A percentile compares a stretch with the other conserved stretches of the same genome.
Conservation (phyloP, 92 coral and sea anemone species). For the Zoanthus gigantus region DNA sequence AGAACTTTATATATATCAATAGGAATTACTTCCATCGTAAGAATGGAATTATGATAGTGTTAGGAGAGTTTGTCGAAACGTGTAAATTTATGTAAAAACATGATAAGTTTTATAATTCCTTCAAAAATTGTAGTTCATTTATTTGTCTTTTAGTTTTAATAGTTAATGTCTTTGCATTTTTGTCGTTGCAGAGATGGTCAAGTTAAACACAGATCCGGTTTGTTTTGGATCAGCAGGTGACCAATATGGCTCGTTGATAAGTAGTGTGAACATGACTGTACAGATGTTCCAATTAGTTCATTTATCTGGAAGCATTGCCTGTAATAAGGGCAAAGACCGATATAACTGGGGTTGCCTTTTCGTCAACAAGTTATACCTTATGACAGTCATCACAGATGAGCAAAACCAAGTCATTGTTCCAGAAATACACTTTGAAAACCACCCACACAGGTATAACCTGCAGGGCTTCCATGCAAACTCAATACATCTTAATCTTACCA, state of each 20-base stretch:
- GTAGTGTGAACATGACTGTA: not conserved
- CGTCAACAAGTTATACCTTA: not conserved
- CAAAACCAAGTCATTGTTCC: not conserved
- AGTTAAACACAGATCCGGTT: constrained; percentile 8
- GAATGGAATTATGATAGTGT: too few relatives aligned
- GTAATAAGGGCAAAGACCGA: not conserved
- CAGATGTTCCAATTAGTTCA: constrained; percentile 8
- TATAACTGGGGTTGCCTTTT: constrained; percentile 5
- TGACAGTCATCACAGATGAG: not conserved
- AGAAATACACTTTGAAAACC: not conserved
- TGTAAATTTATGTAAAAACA: too few relatives aligned
- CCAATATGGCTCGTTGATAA: not conserved
- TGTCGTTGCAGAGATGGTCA: not conserved
- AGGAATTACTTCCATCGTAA: too few relatives aligned
- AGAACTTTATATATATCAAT: too few relatives aligned
- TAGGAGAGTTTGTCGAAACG: too few relatives aligned
- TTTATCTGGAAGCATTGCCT: not conserved
- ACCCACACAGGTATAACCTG: not conserved
- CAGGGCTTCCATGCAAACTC: constrained; percentile 18
- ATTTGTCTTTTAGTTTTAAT: too few relatives aligned
- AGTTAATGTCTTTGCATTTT: too few relatives aligned
- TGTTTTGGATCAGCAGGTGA: constrained; percentile 1
- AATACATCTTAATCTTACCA: constrained; percentile 6
- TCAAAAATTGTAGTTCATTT: too few relatives aligned
- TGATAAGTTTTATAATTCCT: too few relatives aligned